Conservation (phyloP, 1,140 invertebrate species). For the Zaprionus ghesquierei region DNA sequence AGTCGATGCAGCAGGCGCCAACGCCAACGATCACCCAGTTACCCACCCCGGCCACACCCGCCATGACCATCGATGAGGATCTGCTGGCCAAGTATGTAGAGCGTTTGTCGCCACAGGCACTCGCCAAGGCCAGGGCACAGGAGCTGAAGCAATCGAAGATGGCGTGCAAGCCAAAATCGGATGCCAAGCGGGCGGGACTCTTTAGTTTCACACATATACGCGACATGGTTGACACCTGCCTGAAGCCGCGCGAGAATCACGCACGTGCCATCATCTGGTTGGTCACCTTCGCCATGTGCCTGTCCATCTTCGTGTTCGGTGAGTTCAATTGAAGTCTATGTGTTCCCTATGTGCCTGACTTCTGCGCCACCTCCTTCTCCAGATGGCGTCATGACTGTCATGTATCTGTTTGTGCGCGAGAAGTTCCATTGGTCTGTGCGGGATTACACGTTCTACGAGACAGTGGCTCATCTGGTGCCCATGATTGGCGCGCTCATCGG, state of each 20-base stretch:
- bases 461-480: constrained; percentile 82
- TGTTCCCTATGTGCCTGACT: background rate
- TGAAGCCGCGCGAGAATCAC: constrained; percentile 85
- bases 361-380: background rate
- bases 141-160: constrained; percentile 8
- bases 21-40: constrained; percentile 8
- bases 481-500: constrained; percentile 84
- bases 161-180: background rate
- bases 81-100: constrained; percentile 68
- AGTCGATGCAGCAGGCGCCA: background rate
- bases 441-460: constrained; percentile 85
- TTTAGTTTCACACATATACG: constrained; percentile 85
- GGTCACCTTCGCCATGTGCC: constrained; percentile 84
- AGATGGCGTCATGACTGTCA: constrained; percentile 83
- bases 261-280: constrained; percentile 85
- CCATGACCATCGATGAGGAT: constrained; percentile 67
- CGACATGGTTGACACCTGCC: constrained; percentile 85
- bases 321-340: constrained; percentile 15
- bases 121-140: constrained; percentile 13
- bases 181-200: constrained; percentile 79
- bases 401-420: constrained; percentile 86
- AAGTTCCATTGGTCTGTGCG: constrained; percentile 87
- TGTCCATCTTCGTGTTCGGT: constrained; percentile 84
- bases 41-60: constrained; percentile 58
- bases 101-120: constrained; percentile 49